Conservation (phyloP, 2,797 vertebrate species). For the Naso thynnoides region DNA sequence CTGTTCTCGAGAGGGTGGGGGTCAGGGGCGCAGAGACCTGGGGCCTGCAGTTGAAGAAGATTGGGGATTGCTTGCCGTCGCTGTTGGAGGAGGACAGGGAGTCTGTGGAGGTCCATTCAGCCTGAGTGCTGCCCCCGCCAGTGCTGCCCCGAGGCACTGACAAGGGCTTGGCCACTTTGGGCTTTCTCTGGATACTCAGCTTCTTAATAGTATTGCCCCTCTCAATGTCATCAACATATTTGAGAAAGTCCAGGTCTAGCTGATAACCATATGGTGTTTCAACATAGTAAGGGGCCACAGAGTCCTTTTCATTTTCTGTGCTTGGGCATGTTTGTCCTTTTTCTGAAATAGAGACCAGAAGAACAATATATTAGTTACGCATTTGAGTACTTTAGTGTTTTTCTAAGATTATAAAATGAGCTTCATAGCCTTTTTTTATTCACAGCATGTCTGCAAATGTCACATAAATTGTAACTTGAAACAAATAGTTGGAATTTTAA, state of each 20-base stretch:
- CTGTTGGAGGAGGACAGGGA: constrained; percentile 97
- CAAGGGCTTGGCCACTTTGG: constrained; percentile 78
- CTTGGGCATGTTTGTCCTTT: constrained; percentile 84
- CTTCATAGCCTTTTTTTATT: neutral
- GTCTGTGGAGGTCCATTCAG: constrained; percentile 93
- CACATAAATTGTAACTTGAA: neutral
- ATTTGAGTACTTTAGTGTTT: neutral
- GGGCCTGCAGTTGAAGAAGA: constrained; percentile 75
- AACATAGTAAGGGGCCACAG: constrained; percentile 91
- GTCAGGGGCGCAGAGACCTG: constrained; percentile 67
- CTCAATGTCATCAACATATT: constrained; percentile 98
- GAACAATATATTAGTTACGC: neutral
- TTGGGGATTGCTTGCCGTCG: constrained; percentile 91
- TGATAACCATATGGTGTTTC: constrained; percentile 98
- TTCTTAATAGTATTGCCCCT: constrained; percentile 97
- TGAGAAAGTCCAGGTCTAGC: constrained; percentile 97
- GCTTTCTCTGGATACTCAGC: constrained; percentile 92
- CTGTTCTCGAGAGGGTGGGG: constrained; percentile 58
- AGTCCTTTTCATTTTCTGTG: constrained; percentile 87
- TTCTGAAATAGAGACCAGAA: constrained; percentile 77
- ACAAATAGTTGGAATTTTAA: neutral
- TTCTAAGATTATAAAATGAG: neutral
- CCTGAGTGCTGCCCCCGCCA: constrained; percentile 75
- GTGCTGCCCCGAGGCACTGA: constrained; percentile 71
- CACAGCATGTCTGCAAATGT: neutral